Evolutionary conservation across 2,888 invertebrate species (phyloP).

Genomic region (Drosophila robusta): DNA sequence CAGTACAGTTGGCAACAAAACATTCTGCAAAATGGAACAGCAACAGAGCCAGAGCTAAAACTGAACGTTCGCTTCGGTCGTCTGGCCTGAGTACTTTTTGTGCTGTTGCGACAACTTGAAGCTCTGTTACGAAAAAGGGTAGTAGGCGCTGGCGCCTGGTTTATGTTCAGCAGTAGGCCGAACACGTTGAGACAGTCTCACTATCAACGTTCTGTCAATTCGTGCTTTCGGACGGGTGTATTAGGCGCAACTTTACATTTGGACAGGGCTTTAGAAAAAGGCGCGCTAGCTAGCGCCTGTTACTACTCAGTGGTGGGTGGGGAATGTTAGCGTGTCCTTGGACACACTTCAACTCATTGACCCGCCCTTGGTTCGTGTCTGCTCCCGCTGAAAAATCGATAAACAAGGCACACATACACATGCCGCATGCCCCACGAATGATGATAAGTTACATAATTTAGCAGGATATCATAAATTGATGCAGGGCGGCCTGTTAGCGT

Average conservation of each 20-base stretch:
- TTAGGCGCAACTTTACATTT: conserved; percentile 48
- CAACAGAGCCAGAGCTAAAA: conserved; percentile 46
- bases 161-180: conserved; percentile 21
- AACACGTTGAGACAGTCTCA: conserved; percentile 22
- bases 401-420: conserved; percentile 27
- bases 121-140: conserved; percentile 53
- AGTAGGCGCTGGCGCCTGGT: conserved; percentile 28
- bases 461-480: conserved; percentile 73
- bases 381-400: conserved; percentile 58
- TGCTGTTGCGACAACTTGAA: conserved; percentile 39
- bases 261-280: conserved; percentile 8
- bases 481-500: conserved; percentile 32
- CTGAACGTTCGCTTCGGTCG: conserved; percentile 30
- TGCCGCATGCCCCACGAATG: conserved; percentile 25
- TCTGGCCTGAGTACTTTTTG: conserved; percentile 39
- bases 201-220: conserved; percentile 10
- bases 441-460: conserved; percentile 79
- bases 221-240: conserved; percentile 33
- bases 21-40: conserved; percentile 67
- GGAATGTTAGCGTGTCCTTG: conserved; percentile 69
- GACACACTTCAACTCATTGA: conserved; percentile 58
- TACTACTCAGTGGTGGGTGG: conserved; percentile 29
- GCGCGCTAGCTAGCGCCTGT: conserved; percentile 45
- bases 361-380: conserved; percentile 50
- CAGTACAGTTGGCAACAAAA: conserved; percentile 83